Evolutionary conservation across 2,113 vertebrate species (phyloP), one percentile per base, ranked within the genome.

Genomic region (Hemichromis elongatus): DNA sequence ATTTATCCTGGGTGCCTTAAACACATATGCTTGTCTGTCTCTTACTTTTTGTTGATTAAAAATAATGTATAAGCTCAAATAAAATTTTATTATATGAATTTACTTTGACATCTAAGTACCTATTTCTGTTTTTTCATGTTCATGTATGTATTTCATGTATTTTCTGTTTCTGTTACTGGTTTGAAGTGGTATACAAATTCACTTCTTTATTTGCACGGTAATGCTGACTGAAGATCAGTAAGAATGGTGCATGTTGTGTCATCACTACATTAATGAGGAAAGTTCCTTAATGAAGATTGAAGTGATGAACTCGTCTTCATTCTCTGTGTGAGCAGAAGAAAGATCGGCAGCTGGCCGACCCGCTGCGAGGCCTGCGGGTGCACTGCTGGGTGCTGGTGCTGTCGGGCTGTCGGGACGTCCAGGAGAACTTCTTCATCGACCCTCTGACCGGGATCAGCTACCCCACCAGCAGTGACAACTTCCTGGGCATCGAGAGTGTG

Each of bases 301-400:
- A 54, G 52, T 21, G 52, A 54, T 47, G 66, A 73, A 52, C 13
- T 40, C 35, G 5, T 61, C 18, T 35, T 56, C 12, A 40, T 30
- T 52, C 24, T 11, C 45, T 42, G 21, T 21, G 6, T 4, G 3
- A 45, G 30, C 82, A 88, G 97, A 95, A 96, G 35, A 18, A 7
- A 0, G 93, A 93, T 59, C 94, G 59, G 75, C 90, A 50, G 0
- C 79, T 86, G 2, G 40, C 11, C 0, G 98, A 99, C 86, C 86
- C 92, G 18, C 86, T 98, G 73, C 75, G 85, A 0, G 98, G 99
- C 3, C 92, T 97, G 56, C 89, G 97, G 57, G 96, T 99, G 3
- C 97, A 99, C 1, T 96, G 96, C 0, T 99, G 99, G 99, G 97
- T 99, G 54, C 94, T 99, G 89, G 96, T 99, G 77, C 90, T 98